Evolutionary conservation across 2,113 vertebrate genomes (phyloP).

Genomic region (Podarcis cretensis): DNA sequence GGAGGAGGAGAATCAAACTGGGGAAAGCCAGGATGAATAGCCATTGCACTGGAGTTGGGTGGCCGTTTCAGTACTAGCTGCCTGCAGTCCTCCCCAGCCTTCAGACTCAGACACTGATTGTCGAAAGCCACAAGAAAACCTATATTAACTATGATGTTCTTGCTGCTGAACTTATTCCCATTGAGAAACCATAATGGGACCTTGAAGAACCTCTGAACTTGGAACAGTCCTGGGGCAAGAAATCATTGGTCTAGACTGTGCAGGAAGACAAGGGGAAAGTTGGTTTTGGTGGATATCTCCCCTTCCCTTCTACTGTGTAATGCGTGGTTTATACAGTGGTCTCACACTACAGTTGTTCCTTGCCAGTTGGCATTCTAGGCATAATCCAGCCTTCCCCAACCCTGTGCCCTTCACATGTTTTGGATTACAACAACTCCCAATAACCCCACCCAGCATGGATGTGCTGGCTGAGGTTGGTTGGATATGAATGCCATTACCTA

Average conservation of each 20-base stretch:
- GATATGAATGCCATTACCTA: background rate
- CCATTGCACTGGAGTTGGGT: background rate
- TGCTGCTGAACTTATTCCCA: background rate
- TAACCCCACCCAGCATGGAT: too few species aligned
- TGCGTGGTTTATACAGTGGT: background rate
- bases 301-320: background rate
- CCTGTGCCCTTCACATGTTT: too few species aligned
- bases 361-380: too few species aligned
- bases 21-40: background rate
- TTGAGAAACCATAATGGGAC: background rate
- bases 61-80: too few species aligned
- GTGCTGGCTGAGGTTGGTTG: background rate
- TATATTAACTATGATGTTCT: background rate
- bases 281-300: too few species aligned
- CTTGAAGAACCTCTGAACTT: background rate
- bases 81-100: background rate
- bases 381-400: too few species aligned
- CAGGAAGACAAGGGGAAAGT: background rate
- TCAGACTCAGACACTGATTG: background rate
- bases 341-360: too few species aligned
- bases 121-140: background rate
- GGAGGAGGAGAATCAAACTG: background rate
- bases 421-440: too few species aligned
- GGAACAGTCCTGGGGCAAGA: background rate
- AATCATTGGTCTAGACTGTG: background rate